phyloP scores from a whole-genome alignment of 2,113 vertebrate species.

The Calyptomena viridis region DNA sequence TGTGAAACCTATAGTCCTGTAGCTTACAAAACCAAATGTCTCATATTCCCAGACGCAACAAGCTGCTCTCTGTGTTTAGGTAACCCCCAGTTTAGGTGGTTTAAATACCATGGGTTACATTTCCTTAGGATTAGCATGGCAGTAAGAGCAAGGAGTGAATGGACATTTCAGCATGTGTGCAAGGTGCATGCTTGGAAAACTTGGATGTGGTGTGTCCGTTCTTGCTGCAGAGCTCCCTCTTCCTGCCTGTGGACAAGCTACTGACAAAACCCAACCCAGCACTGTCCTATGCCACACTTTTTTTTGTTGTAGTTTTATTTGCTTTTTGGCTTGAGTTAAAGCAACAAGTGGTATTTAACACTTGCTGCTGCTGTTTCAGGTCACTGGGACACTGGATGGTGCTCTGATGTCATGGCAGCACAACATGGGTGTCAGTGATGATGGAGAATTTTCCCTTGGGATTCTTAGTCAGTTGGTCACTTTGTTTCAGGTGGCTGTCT shows the following conservation, averaged over 20 bases:
- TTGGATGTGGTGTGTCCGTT: background rate
- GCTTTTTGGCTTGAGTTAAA: background rate
- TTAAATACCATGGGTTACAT: background rate
- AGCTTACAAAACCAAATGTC: background rate
- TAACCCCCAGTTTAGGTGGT: background rate
- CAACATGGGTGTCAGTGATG: background rate
- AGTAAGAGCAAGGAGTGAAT: background rate
- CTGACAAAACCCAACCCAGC: background rate
- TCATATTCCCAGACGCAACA: background rate
- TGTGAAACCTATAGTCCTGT: background rate
- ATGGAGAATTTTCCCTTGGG: background rate
- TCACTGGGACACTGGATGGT: background rate
- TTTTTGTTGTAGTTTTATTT: background rate
- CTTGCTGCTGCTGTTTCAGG: background rate
- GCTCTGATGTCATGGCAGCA: background rate
- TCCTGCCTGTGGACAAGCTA: background rate
- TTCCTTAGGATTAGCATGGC: background rate
- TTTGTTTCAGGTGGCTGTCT: background rate
- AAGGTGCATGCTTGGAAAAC: background rate
- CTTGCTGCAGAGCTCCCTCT: background rate
- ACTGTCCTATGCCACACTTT: background rate
- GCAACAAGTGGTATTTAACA: background rate
- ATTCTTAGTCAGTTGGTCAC: background rate
- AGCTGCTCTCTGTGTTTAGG: background rate
- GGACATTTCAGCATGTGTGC: background rate